Evolutionary conservation across 2,113 vertebrate genomes (phyloP), one percentile per base, ranked within the genome.

Genomic region (Oryzias woworae): DNA sequence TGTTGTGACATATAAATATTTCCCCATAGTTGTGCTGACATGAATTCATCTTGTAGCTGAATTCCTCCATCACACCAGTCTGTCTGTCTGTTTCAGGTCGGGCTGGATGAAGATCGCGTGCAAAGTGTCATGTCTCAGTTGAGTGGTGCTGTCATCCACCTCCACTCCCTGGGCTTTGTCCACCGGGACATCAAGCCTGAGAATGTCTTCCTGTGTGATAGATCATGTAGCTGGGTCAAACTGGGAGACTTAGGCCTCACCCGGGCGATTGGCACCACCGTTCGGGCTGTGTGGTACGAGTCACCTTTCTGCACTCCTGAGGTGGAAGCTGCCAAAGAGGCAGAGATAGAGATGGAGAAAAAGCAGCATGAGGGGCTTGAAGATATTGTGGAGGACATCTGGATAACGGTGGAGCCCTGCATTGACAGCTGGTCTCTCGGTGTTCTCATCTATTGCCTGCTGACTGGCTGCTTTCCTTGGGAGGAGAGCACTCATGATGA

Each of bases 101-200:
- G 93, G 0, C 86, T 97, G 66, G 83, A 89, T 0, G 96, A 97
- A 53, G 86, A 87, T 15, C 72, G 90, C 18, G 84, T 94, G 15
- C 95, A 96, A 82, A 89, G 95, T 10, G 94, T 75, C 74, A 88
- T 54, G 89, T 82, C 91, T 14, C 96, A 98, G 85, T 70, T 98
- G 53, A 93, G 94, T 0, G 87, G 91, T 3, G 96, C 96, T 0
- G 89, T 98, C 49, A 92, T 94, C 43, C 94, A 95, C 76, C 93
- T 97, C 45, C 96, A 98, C 28, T 78, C 92, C 22, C 85, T 93
- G 10, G 96, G 94, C 3, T 92, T 97, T 36, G 94, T 97, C 12
- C 96, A 98, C 10, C 92, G 96, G 0, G 96, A 98, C 2, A 94
- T 98, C 74, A 98, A 97, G 73, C 94, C 95, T 0, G 96, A 97